A percentile compares a stretch with the other conserved stretches of the same genome.
phyloP scores from a whole-genome alignment of 1,140 invertebrate species.

The Halesus radiatus region DNA sequence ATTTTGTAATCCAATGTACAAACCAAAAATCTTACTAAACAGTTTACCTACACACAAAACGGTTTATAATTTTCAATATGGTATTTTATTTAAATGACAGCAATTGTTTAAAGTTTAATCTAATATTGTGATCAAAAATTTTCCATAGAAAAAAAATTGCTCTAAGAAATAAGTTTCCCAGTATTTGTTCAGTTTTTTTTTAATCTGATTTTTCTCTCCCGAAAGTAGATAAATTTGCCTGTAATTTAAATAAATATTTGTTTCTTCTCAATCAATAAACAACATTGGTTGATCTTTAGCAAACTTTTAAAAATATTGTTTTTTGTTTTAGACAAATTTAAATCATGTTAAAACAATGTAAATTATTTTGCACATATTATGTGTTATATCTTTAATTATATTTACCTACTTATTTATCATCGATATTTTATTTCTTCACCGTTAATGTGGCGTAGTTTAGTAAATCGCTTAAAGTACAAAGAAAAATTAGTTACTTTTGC shows the following conservation, averaged over 20 bases:
- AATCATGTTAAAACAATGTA: slow-evolving; percentile 34
- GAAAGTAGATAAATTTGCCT: slow-evolving; percentile 9
- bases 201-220: not conserved
- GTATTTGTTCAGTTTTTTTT: not conserved
- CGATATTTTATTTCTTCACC: slow-evolving; percentile 66
- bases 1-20: slow-evolving; percentile 55
- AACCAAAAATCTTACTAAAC: slow-evolving; percentile 41
- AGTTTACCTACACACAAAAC: slow-evolving; percentile 15
- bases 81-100: slow-evolving; percentile 8
- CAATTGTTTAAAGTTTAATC: not conserved
- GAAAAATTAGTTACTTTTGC: slow-evolving; percentile 72
- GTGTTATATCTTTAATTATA: slow-evolving; percentile 60
- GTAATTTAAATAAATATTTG: slow-evolving; percentile 14
- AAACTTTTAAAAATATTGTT: too few relatives aligned
- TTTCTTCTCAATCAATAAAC: slow-evolving; percentile 18
- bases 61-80: slow-evolving; percentile 20
- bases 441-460: slow-evolving; percentile 71
- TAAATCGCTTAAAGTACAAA: slow-evolving; percentile 73
- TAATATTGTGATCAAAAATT: too few relatives aligned
- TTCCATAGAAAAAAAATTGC: too few relatives aligned
- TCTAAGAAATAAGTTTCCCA: too few relatives aligned
- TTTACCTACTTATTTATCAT: slow-evolving; percentile 69
- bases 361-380: slow-evolving; percentile 66
- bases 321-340: slow-evolving; percentile 44
- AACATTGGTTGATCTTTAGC: slow-evolving; percentile 3